phyloP scores from a whole-genome alignment of 2,888 invertebrate genomes.

The Zelleria hepariella region DNA sequence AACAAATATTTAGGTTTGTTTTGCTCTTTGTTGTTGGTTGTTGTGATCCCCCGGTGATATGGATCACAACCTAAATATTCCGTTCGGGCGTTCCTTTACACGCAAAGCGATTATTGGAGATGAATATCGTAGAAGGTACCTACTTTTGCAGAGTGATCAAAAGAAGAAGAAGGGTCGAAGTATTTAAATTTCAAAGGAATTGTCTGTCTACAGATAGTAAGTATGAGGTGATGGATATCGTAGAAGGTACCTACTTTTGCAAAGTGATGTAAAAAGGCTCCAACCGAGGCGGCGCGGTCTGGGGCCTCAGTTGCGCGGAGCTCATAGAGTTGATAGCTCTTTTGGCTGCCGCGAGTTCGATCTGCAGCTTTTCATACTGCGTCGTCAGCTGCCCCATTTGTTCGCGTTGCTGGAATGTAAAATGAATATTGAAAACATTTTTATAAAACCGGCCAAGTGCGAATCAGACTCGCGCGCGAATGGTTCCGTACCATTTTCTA shows the following conservation, averaged over 20 bases:
- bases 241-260: conserved; percentile 7
- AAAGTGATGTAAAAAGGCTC: conserved; percentile 10
- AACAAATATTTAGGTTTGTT: too few relatives aligned
- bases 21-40: not conserved
- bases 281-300: conserved; percentile 25
- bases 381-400: conserved; percentile 33
- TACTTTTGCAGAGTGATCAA: conserved; percentile 9
- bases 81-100: too few relatives aligned
- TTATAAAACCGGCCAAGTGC: not conserved
- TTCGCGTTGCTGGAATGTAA: conserved; percentile 39
- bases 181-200: too few relatives aligned
- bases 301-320: conserved; percentile 14
- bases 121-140: not conserved
- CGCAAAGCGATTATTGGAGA: not conserved
- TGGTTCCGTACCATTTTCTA: too few relatives aligned
- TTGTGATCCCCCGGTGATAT: not conserved
- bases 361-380: conserved; percentile 26
- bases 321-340: not conserved
- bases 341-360: conserved; percentile 18
- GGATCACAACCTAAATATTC: not conserved
- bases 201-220: too few relatives aligned
- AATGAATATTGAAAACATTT: not conserved
- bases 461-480: not conserved
- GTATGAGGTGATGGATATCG: not conserved
- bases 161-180: too few relatives aligned